Evolutionary conservation across 1,140 invertebrate genomes (phyloP), one percentile per base, ranked within the genome.

Genomic region (Potamilus streckersoni): DNA sequence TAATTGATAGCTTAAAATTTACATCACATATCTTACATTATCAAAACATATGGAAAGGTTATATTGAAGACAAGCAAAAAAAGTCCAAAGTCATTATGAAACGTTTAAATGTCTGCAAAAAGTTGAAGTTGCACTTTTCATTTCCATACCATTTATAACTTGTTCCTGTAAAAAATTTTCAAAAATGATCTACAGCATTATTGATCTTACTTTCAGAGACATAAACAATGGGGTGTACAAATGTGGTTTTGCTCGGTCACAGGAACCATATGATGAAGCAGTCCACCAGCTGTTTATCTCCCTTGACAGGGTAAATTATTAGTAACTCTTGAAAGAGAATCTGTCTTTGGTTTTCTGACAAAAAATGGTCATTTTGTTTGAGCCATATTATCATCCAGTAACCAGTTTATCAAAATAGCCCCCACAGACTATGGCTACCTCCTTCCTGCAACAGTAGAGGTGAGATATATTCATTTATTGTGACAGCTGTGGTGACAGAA

Each of bases 141-240:
- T 49, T 49, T 49, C 38, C 5, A 6, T 6, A 49, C 6, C 38
- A 49, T 11, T 6, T 49, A 49, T 66, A 71, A 56, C 1, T 19
- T 49, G 49, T 15, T n/a, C 20, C 27, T 76, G 19, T 72, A 55
- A 16, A 12, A 11, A 17, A 19, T 38, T 15, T n/a, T 63, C 19
- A 49, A 49, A 38, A 49, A 49, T 8, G 11, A 49, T 49, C 6
- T 49, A 15, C 58, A 12, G 27, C 17, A 56, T 66, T 60, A 64
- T 73, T 69, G 60, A 16, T 78, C 59, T 57, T 60, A 38, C 6
- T 81, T 81, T n/a, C 69, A 89, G 86, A 2, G 71, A 85, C n/a
- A 85, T 89, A 15, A 88, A 87, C 79, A 86, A 87, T 79, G 86
- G 87, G 20, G 87, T 89, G 0, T 89, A 89, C 78, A 80, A 75